Percentiles rank a stretch among this genome's conserved stretches.
Evolutionary conservation across 2,113 vertebrate species (phyloP).

Genomic region (Semicossyphus pulcher): DNA sequence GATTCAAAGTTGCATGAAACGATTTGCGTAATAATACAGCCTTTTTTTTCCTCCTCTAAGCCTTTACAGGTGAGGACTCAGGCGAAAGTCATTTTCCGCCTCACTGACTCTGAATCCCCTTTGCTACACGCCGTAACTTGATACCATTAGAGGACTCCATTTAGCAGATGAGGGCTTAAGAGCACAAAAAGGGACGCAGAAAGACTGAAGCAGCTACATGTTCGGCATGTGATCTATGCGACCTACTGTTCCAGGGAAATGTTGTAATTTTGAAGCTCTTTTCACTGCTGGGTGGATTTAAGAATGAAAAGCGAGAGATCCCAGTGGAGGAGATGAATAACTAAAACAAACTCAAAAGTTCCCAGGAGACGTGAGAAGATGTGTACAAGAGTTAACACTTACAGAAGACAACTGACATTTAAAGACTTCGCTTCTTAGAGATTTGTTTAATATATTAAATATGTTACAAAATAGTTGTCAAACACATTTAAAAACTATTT

Average conservation of each 20-base stretch:
- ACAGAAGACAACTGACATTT: not conserved
- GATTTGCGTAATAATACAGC: constrained; percentile 34
- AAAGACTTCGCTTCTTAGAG: too few relatives aligned
- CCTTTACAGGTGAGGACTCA: constrained; percentile 42
- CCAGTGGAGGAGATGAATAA: not conserved
- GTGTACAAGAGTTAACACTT: not conserved
- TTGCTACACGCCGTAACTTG: constrained; percentile 34
- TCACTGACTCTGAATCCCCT: constrained; percentile 44
- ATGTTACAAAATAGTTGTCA: too few relatives aligned
- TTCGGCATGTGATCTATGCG: not conserved
- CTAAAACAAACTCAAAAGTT: not conserved
- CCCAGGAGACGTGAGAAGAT: not conserved
- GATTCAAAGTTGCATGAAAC: constrained; percentile 18
- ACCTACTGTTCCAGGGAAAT: constrained; percentile 1
- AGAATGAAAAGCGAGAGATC: not conserved
- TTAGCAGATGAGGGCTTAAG: constrained; percentile 42
- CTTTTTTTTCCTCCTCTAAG: constrained; percentile 3
- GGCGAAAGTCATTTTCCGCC: constrained; percentile 58
- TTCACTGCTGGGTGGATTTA: not conserved
- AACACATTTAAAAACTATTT: too few relatives aligned
- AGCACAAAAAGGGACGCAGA: constrained; percentile 23
- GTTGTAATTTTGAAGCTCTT: not conserved
- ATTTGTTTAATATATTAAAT: too few relatives aligned
- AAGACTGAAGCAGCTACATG: constrained; percentile 17
- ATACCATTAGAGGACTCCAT: constrained; percentile 41